Base-by-base conservation (phyloP, 2,888 invertebrate species). In the Eristalinus aeneus region DNA sequence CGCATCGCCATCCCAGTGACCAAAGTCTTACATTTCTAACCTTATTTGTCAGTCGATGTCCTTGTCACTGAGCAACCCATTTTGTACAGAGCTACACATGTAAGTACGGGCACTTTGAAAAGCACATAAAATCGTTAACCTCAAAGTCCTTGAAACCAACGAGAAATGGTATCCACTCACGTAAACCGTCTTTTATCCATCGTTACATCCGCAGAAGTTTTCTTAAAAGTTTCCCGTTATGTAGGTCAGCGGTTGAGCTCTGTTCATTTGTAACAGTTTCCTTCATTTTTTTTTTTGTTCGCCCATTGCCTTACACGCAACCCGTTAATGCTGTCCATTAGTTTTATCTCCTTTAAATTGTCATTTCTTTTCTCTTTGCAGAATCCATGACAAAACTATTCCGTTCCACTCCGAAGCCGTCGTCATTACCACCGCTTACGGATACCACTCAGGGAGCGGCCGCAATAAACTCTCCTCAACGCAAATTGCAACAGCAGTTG, bases 351-450 rank as follows among this genome's bases (percentile, higher is more conserved):
- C 79, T 83, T 84, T 81, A 72, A 83, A 81, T 74, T 86, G 77
- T 74, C 32, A 77, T 80, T 81, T 60, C 72, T 69, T 64, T 88
- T 85, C 27, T 88, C 90, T 90, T 91, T 60, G 89, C 91, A 88
- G 92, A 92, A 89, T 92, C 92, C 87, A 91, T 92, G 90, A 92
- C 91, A 88, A 92, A 92, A 90, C 91, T 92, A 75, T 92, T 92
- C 90, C 92, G 92, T 86, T 90, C 91, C 83, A 90, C 91, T 82
- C 88, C 90, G 75, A 90, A 89, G 63, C 76, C 89, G 76, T 89
- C 88, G 69, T 46, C 76, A 72, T 46, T 69, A 58, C 61, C 88
- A 31, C 65, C 88, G 46, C 89, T 89, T 79, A 88, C 89, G 84
- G 90, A 90, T 83, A 89, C 89, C 80, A 81, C 83, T 74, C 77